Evolutionary conservation across 2,888 invertebrate genomes (phyloP).

Genomic region (Pandemis heparana): DNA sequence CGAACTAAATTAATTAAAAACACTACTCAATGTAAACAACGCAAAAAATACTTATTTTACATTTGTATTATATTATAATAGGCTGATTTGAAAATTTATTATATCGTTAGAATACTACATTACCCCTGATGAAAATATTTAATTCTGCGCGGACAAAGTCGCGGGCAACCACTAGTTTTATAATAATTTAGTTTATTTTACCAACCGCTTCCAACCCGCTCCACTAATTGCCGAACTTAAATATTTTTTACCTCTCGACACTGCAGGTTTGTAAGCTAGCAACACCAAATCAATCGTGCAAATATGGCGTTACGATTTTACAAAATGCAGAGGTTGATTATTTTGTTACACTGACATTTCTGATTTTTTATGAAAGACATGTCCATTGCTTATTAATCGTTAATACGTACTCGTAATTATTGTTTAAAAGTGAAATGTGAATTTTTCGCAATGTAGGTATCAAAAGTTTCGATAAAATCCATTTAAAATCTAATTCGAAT

Average conservation of each 20-base stretch:
- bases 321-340: conserved; percentile 77
- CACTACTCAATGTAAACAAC: too few relatives aligned
- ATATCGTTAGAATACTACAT: too few relatives aligned
- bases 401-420: conserved; percentile 57
- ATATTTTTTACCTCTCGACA: conserved; percentile 18
- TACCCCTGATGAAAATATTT: too few relatives aligned
- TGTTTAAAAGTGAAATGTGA: conserved; percentile 74
- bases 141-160: too few relatives aligned
- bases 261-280: conserved; percentile 48
- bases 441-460: conserved; percentile 79
- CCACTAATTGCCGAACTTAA: conserved; percentile 23
- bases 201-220: background rate
- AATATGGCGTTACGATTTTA: conserved; percentile 80
- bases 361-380: conserved; percentile 73
- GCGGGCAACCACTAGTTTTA: too few relatives aligned
- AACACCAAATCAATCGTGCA: conserved; percentile 62
- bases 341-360: conserved; percentile 76
- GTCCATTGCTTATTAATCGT: conserved; percentile 62
- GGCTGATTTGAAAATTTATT: too few relatives aligned
- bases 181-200: background rate
- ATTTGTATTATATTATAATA: too few relatives aligned
- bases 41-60: too few relatives aligned
- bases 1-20: too few relatives aligned
- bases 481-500: background rate
- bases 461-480: conserved; percentile 22